Base-by-base conservation (phyloP, 2,113 vertebrate species). In the Nyctibius bracteatus region DNA sequence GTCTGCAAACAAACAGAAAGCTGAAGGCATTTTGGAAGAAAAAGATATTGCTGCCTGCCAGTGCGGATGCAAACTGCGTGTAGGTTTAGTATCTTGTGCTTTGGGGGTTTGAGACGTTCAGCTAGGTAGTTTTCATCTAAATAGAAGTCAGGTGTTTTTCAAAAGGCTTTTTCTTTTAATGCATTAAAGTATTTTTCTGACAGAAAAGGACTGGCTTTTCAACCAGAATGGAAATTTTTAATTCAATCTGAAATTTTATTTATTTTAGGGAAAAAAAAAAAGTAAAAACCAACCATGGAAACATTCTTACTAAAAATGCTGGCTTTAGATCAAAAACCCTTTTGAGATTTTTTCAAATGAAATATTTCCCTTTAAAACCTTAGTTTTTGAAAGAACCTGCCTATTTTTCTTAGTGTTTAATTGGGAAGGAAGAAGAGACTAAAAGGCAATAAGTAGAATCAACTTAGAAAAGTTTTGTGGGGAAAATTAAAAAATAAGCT, bases 151-250 rank as follows among this genome's bases (percentile, higher is more conserved):
- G 94, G 92, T 88, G 82, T 79, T 94, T 94, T 88, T 81, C 63
- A 93, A 92, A 88, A 57, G 52, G 5, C 11, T 91, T 49, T 46
- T 33, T 16, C 47, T 90, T 86, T 83, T 74, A 90, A 39, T 58
- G 41, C 43, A 84, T 81, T 39, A 27, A 94, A 91, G 65, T 94
- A 52, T 81, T 95, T 96, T 96, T 95, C 78, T 84, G 72, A 66
- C 41, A 86, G 93, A 90, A 90, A 94, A 86, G 11, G 16, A 47
- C 28, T 87, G 54, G 31, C 18, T 92, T 93, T 91, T 62, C 49
- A 78, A 87, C 30, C 24, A 55, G 86, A 81, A 94, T 95, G 94
- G 93, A 96, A 96, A 92, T 86, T 96, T 97, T 96, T 95, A 82
- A 89, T 96, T 96, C 2, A 2, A 89, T 89, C 57, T 75, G 59